Conservation (phyloP, 2,888 invertebrate genomes). For the Leptodirus hochenwartii region DNA sequence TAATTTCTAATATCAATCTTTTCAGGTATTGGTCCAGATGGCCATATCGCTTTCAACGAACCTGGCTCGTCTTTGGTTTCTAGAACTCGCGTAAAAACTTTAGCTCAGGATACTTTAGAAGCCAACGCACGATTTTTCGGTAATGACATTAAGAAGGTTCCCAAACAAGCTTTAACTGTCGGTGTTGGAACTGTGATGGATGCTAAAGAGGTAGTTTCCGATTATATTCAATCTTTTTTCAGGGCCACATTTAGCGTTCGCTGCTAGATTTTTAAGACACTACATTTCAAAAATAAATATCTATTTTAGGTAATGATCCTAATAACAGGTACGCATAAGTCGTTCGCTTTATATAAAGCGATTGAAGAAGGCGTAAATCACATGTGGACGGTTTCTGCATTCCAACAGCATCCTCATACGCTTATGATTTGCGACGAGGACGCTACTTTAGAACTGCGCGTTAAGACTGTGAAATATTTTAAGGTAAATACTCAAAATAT, state of each 20-base stretch:
- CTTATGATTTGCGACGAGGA: conserved; percentile 95
- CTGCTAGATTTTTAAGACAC: background rate
- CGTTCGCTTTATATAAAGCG: conserved; percentile 91
- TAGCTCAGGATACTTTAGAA: conserved; percentile 90
- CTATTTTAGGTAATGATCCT: conserved; percentile 77
- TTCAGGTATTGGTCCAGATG: conserved; percentile 94
- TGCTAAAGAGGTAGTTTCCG: conserved; percentile 62
- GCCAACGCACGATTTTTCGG: conserved; percentile 97
- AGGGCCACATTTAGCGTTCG: background rate
- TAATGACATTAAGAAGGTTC: conserved; percentile 85
- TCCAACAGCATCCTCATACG: conserved; percentile 87
- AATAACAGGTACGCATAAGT: conserved; percentile 91
- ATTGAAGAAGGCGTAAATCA: conserved; percentile 98
- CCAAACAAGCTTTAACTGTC: conserved; percentile 89
- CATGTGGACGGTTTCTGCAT: conserved; percentile 99
- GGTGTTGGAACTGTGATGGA: conserved; percentile 99
- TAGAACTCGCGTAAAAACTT: conserved; percentile 87
- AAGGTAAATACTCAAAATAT: conserved; percentile 23
- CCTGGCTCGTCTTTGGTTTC: conserved; percentile 94
- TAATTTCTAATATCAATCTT: conserved; percentile 7
- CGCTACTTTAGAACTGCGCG: conserved; percentile 89
- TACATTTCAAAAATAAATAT: background rate
- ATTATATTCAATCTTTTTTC: conserved; percentile 7
- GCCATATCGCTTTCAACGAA: conserved; percentile 98
- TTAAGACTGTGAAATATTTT: conserved; percentile 98